Percentiles rank a stretch among this genome's conserved stretches.
phyloP scores from a whole-genome alignment of 2,888 invertebrate species.

The Volucella bombylans region DNA sequence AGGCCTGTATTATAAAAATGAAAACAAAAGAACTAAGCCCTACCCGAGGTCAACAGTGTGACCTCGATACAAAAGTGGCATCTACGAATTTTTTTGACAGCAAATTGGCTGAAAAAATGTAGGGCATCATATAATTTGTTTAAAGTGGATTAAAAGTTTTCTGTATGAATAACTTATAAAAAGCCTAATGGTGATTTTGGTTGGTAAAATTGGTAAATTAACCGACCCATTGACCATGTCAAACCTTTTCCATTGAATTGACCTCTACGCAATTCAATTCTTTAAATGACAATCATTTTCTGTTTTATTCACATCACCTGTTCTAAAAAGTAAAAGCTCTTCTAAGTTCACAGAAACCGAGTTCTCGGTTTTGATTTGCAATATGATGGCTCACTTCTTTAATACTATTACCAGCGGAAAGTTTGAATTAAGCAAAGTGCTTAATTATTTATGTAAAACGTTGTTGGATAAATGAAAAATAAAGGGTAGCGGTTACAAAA shows the following conservation, averaged over 20 bases:
- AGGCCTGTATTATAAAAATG: no score
- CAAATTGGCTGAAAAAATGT: no score
- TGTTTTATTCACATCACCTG: not conserved
- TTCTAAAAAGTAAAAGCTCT: not conserved
- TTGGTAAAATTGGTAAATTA: not conserved
- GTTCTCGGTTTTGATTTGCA: constrained; percentile 9
- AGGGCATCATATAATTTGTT: no score
- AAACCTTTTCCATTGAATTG: constrained; percentile 21
- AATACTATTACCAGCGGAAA: constrained; percentile 23
- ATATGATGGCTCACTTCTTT: not conserved
- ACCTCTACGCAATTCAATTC: not conserved
- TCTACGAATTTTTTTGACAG: no score
- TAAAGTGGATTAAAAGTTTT: no score
- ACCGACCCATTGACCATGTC: constrained; percentile 1
- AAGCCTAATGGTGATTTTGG: not conserved
- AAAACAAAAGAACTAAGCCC: no score
- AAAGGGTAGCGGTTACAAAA: constrained; percentile 14
- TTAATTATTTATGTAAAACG: constrained; percentile 38
- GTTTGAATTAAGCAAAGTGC: constrained; percentile 25
- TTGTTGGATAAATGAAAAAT: not conserved
- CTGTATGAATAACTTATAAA: not conserved
- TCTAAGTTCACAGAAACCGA: not conserved
- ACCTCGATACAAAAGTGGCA: no score
- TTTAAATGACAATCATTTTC: not conserved
- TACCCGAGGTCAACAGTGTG: no score